Conservation (phyloP, 2,888 invertebrate genomes). For the Ptychoptera contaminata region DNA sequence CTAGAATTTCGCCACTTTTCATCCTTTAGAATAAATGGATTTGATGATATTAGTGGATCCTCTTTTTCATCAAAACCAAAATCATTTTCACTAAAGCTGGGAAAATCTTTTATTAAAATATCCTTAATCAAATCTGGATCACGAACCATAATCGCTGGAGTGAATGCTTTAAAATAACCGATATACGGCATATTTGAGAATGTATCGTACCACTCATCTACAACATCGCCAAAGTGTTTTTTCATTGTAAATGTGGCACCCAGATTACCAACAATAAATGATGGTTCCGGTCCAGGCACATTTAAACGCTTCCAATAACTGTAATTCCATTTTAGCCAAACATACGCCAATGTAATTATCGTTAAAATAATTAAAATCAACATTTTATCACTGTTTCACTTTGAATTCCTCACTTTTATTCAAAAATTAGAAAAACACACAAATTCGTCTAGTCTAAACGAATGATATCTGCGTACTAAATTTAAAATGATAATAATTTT, state of each 20-base stretch:
- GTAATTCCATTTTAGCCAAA: conserved; percentile 4
- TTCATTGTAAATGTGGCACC: conserved; percentile 15
- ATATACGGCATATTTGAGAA: conserved; percentile 17
- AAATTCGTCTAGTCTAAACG: no score
- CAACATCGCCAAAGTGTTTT: no score
- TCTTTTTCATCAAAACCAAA: conserved; percentile 19
- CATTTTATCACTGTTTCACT: not conserved
- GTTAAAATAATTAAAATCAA: not conserved
- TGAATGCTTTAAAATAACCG: conserved; percentile 20
- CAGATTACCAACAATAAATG: conserved; percentile 6
- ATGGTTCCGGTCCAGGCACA: conserved; percentile 14
- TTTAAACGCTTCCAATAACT: conserved; percentile 15
- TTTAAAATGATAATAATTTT: no score
- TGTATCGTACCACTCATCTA: no score
- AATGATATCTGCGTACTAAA: no score
- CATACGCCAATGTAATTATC: not conserved
- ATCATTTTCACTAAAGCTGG: conserved; percentile 24
- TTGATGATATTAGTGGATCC: conserved; percentile 26
- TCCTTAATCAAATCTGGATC: conserved; percentile 23
- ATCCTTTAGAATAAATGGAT: conserved; percentile 26
- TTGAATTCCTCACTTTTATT: no score
- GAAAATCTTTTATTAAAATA: conserved; percentile 22
- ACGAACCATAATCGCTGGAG: conserved; percentile 17
- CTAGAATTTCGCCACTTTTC: conserved; percentile 27
- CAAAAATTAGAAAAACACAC: no score